phyloP scores from a whole-genome alignment of 2,113 vertebrate species.

The Datnioides undecimradiatus region DNA sequence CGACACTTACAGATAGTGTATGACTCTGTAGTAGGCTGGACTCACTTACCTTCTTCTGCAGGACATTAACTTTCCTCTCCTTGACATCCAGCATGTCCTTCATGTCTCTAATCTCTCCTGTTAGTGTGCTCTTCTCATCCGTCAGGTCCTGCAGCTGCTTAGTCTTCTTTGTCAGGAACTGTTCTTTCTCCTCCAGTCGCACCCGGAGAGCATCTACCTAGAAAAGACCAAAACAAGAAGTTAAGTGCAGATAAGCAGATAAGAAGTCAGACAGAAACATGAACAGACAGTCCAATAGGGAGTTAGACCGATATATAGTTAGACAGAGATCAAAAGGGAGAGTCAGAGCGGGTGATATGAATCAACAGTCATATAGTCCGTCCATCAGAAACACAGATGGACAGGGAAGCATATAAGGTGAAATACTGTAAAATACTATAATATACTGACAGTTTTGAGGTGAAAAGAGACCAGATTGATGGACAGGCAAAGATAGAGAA shows the following conservation, averaged over 20 bases:
- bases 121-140: constrained; percentile 96
- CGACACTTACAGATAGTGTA: neutral
- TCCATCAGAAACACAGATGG: neutral
- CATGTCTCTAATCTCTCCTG: constrained; percentile 96
- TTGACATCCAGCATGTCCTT: constrained; percentile 99
- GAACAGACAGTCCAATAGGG: neutral
- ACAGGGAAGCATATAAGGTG: constrained; percentile 1
- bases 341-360: neutral
- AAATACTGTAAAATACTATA: neutral
- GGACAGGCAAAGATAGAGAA: neutral
- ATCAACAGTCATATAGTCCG: neutral
- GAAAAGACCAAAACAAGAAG: constrained; percentile 27
- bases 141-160: constrained; percentile 97
- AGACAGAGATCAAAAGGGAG: neutral
- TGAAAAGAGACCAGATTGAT: constrained; percentile 4
- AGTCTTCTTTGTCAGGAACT: constrained; percentile 95
- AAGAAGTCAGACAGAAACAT: constrained; percentile 5
- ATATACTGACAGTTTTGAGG: neutral
- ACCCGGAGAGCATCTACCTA: constrained; percentile 96
- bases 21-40: neutral
- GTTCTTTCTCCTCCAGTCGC: constrained; percentile 96
- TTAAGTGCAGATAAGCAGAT: neutral
- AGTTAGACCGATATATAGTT: neutral
- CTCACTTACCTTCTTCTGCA: constrained; percentile 94
- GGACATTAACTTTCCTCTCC: constrained; percentile 95